Evolutionary conservation across 2,797 vertebrate species (phyloP).

Genomic region (Gallinago stenura): DNA sequence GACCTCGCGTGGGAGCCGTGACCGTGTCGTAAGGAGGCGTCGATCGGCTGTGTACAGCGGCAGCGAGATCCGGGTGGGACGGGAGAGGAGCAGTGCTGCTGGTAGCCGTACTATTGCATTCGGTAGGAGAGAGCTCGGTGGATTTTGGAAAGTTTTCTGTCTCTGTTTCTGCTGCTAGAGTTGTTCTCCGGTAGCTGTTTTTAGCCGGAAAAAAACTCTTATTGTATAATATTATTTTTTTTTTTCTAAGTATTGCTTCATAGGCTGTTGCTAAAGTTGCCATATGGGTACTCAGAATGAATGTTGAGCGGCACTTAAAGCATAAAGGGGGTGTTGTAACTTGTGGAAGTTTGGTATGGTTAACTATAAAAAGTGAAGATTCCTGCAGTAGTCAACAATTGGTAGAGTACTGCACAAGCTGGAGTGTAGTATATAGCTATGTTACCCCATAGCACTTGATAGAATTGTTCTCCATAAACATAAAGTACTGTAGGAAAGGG

Average conservation of each 20-base stretch:
- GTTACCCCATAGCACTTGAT: not conserved
- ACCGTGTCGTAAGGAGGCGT: not conserved
- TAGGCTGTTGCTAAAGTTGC: not conserved
- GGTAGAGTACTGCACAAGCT: not conserved
- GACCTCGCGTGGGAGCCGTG: not conserved
- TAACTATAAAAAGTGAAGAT: not conserved
- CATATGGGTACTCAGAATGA: not conserved
- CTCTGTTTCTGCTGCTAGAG: not conserved
- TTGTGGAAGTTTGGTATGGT: not conserved
- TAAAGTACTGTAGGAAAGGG: not conserved
- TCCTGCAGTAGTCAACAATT: not conserved
- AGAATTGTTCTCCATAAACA: not conserved
- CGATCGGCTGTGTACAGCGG: too few species aligned
- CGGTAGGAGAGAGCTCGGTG: not conserved
- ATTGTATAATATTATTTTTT: not conserved
- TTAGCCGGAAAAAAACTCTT: not conserved
- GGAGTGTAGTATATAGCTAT: not conserved
- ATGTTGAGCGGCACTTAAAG: not conserved
- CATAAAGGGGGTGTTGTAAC: not conserved
- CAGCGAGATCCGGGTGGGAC: not conserved
- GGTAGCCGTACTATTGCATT: rapidly evolving
- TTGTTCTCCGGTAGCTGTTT: not conserved
- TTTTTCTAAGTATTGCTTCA: not conserved
- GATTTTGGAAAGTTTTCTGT: not conserved
- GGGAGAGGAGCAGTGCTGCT: not conserved